phyloP scores from a whole-genome alignment of 2,113 vertebrate genomes.

The Syrrhaptes paradoxus region DNA sequence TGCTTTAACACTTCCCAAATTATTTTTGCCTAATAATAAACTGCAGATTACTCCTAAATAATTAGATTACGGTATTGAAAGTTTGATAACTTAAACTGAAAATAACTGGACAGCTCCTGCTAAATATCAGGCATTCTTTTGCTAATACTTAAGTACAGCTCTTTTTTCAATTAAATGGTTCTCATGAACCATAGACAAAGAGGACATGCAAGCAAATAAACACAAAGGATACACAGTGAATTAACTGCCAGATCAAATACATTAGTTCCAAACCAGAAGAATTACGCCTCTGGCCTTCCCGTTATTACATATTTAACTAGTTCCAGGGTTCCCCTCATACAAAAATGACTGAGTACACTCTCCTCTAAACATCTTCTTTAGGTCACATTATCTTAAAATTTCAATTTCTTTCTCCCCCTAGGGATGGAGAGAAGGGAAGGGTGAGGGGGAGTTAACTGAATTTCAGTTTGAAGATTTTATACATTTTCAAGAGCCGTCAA shows the following conservation, averaged over 20 bases:
- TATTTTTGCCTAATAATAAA: neutral
- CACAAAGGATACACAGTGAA: neutral
- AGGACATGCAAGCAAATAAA: neutral
- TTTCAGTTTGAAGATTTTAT: neutral
- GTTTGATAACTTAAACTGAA: neutral
- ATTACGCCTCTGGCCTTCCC: neutral
- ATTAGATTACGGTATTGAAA: neutral
- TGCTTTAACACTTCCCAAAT: neutral
- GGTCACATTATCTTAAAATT: neutral
- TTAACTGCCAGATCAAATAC: neutral
- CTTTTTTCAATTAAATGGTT: conserved; percentile 8
- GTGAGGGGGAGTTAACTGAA: neutral
- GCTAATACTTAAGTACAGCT: neutral
- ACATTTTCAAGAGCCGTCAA: neutral
- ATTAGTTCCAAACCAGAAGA: neutral
- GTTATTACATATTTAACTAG: neutral
- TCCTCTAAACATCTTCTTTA: neutral
- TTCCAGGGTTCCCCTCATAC: neutral
- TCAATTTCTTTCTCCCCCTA: neutral
- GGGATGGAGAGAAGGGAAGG: neutral
- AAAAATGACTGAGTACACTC: neutral
- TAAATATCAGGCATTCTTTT: neutral
- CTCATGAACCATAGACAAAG: neutral
- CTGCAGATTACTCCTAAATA: neutral
- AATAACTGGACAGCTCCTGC: neutral